Percentiles rank a stretch among this genome's conserved stretches.
Conservation (phyloP, 92 coral and sea anemone species). For the Heteractis magnifica region DNA sequence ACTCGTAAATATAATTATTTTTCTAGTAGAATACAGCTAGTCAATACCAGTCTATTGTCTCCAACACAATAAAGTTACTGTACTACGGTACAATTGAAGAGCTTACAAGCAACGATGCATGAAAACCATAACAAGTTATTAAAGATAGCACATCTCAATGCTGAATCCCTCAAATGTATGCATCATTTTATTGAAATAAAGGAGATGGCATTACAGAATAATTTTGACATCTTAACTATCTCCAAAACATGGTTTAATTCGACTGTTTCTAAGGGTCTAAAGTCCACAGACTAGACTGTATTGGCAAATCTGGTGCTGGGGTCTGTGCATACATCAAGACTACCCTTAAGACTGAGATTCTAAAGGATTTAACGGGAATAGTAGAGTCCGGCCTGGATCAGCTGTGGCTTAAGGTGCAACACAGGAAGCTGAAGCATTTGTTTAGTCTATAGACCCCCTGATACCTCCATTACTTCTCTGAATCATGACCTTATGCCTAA, state of each 20-base stretch:
- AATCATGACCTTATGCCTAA: background rate
- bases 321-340: too few species aligned
- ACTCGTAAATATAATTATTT: too few species aligned
- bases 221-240: conserved; percentile 41
- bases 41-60: too few species aligned
- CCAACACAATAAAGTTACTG: too few species aligned
- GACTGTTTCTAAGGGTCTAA: conserved; percentile 22
- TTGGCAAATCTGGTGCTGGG: conserved; percentile 14
- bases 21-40: too few species aligned
- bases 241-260: conserved; percentile 61
- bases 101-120: background rate
- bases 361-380: conserved; percentile 25
- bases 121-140: conserved; percentile 17
- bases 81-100: conserved; percentile 15
- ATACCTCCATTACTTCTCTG: background rate
- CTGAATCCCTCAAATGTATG: conserved; percentile 22
- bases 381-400: conserved; percentile 35
- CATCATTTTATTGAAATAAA: too few species aligned
- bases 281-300: conserved; percentile 46
- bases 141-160: conserved; percentile 47
- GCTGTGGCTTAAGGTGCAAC: background rate
- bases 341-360: conserved; percentile 32
- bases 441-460: conserved; percentile 33
- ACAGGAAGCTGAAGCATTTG: conserved; percentile 22
- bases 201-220: conserved; percentile 37